Conservation (phyloP, 2,888 invertebrate genomes). For the Alsophila aescularia region DNA sequence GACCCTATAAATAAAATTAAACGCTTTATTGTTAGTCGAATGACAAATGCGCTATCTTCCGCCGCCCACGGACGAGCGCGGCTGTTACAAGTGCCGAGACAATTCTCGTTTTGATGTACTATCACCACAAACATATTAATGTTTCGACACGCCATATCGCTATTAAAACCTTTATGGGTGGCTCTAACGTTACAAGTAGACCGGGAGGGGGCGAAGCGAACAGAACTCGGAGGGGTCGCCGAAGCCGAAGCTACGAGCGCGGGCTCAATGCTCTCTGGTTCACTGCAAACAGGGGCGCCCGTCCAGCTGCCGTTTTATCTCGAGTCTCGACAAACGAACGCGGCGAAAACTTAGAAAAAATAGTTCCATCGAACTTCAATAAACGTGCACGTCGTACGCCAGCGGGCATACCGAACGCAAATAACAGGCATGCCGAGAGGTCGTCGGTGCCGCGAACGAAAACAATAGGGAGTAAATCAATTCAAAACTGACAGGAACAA, state of each 20-base stretch:
- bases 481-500: constrained; percentile 64
- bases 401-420: constrained; percentile 52
- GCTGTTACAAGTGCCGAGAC: constrained; percentile 44
- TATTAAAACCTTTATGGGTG: constrained; percentile 73
- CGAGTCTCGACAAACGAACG: constrained; percentile 61
- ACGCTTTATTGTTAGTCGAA: constrained; percentile 75
- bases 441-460: constrained; percentile 43
- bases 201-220: constrained; percentile 58
- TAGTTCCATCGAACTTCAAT: constrained; percentile 63
- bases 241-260: constrained; percentile 53
- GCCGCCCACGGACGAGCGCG: constrained; percentile 58
- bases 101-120: constrained; percentile 61
- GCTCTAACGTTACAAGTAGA: constrained; percentile 60
- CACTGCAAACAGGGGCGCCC: constrained; percentile 63
- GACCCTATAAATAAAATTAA: constrained; percentile 73
- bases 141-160: constrained; percentile 75
- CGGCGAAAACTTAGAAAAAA: constrained; percentile 51
- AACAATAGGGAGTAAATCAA: constrained; percentile 77
- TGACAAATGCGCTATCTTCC: constrained; percentile 74
- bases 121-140: constrained; percentile 71
- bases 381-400: constrained; percentile 47
- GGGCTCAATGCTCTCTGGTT: constrained; percentile 56
- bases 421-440: constrained; percentile 47
- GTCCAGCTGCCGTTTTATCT: constrained; percentile 73
- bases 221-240: constrained; percentile 53